Evolutionary conservation across 2,113 vertebrate species (phyloP).

Genomic region (Myrmecophaga tridactyla): DNA sequence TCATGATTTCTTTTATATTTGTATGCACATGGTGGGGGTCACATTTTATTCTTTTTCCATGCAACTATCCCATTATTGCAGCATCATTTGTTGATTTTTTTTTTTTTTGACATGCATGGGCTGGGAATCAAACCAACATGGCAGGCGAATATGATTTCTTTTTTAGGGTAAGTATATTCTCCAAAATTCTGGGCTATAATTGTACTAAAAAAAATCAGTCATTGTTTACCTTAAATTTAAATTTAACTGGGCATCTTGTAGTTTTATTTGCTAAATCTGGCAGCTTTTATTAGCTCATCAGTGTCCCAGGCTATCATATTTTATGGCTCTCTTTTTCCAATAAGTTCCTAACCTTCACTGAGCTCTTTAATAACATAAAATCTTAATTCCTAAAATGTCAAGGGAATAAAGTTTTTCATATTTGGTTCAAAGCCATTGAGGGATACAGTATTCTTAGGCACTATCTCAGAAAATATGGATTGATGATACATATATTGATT

Average conservation of each 20-base stretch:
- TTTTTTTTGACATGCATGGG: no score
- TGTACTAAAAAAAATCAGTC: not conserved
- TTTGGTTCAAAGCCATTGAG: slow-evolving; percentile 26
- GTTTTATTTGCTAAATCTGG: slow-evolving; percentile 44
- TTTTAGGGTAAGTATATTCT: not conserved
- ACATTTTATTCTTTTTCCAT: no score
- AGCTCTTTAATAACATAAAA: not conserved
- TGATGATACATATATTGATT: not conserved
- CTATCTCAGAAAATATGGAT: not conserved
- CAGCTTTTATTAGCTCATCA: not conserved
- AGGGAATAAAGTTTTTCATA: not conserved
- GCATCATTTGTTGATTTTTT: no score
- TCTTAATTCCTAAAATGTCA: slow-evolving; percentile 29
- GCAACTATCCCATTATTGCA: no score
- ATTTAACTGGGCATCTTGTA: not conserved
- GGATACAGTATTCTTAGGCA: not conserved
- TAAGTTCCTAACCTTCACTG: not conserved
- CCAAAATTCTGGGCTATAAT: not conserved
- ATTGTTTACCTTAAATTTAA: slow-evolving; percentile 12
- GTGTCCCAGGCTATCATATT: not conserved
- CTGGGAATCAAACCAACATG: no score
- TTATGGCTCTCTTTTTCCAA: not conserved
- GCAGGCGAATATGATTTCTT: no score
- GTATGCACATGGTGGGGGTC: no score
- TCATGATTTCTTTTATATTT: not conserved